Base-by-base conservation (phyloP, 92 coral and sea anemone species). In the Bergia sp. region DNA sequence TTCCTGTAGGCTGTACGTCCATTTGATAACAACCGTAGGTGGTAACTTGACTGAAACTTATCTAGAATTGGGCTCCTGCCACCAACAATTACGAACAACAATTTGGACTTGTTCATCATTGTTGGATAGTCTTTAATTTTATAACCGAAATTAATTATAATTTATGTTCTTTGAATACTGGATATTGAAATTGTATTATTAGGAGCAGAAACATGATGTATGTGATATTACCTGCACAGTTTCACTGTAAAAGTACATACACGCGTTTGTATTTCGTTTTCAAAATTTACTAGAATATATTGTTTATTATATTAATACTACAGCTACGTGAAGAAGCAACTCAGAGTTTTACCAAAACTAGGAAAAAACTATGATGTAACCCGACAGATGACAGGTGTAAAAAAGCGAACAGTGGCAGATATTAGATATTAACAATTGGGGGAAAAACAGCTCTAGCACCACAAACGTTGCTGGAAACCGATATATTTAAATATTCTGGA, bases 81-180 rank as follows among this genome's bases (percentile, higher is more conserved):
- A 67, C 18, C 37, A 23, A 83, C 41, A 71, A 84, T 69, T 84
- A 84, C 44, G 36, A 29, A 69, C 42, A 43, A 42, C 69, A 84
- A 49, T 12, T 67, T 84, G 77, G 67, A 84, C 37, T 84, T 7
- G 39, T 2, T 84, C 40, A 43, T 49, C 41, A 84, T 10, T 5
- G 36, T 44, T 84, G 55, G 7, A 43, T 82, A 4, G 57, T 65
- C 20, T 42, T 82, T 65, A 20, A 82, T 41, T 61, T 57, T 65
- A 5, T 10, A n/a, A 37, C 53, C 58, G 41, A 10, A 80, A 84
- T 71, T 84, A 84, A 49, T 29, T 20, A 37, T 20, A 81, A 71
- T 41, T 65, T 82, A 64, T 82, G 53, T 39, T 57, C 42, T 65
- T 41, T 42, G 74, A 58, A 66, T 42, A 64, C 18, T 20, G 37